Evolutionary conservation across 2,113 vertebrate genomes (phyloP).

Genomic region (Pampusana beccarii): DNA sequence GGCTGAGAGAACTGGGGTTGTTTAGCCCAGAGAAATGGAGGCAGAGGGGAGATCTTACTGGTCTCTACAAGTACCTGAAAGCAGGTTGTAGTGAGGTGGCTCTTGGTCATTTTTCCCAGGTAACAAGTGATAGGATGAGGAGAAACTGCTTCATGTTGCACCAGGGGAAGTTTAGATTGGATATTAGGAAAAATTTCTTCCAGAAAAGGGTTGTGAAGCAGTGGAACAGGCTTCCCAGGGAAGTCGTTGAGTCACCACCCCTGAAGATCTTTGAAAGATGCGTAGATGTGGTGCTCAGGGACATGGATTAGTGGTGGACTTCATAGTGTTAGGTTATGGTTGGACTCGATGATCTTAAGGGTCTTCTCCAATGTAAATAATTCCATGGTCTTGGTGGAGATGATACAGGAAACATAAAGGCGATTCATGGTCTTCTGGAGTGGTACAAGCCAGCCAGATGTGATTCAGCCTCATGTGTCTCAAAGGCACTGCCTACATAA

Average conservation of each 20-base stretch:
- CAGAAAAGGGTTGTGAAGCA: fast-evolving
- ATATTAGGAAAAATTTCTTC: background rate
- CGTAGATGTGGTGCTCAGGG: no score
- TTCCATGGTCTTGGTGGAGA: background rate
- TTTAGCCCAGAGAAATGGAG: background rate
- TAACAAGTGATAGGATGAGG: background rate
- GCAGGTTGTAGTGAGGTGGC: background rate
- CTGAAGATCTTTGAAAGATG: background rate
- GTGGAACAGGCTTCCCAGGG: background rate
- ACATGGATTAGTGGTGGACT: background rate
- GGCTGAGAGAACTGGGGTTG: background rate
- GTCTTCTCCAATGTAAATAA: background rate
- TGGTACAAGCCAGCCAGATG: background rate
- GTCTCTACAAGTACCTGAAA: background rate
- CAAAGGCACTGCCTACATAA: fast-evolving
- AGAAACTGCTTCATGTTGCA: background rate
- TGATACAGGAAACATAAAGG: background rate
- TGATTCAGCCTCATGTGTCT: background rate
- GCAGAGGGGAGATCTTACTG: fast-evolving
- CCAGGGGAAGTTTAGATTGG: background rate
- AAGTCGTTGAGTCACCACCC: background rate
- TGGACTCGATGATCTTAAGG: background rate
- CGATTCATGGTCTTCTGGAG: fast-evolving
- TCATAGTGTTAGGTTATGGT: background rate
- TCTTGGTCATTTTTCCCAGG: background rate